Base-by-base conservation (phyloP, 2,888 invertebrate species). In the Aleiodes alternator region DNA sequence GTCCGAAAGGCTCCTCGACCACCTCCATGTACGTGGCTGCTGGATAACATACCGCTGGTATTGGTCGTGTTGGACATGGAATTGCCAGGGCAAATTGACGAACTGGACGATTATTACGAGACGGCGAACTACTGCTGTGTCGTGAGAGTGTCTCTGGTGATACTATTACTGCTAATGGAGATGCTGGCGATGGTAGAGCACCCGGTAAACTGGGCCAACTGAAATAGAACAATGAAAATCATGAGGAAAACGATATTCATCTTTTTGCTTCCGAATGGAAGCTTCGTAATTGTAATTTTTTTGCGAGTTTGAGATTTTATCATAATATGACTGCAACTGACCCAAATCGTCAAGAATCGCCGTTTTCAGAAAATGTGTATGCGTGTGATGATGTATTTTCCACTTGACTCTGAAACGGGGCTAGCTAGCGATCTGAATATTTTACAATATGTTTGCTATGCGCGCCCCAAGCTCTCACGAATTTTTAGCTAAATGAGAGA, bases 121-220 rank as follows among this genome's bases (percentile, higher is more conserved):
- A 92, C 31, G 95, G 95, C 75, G 92, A 92, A 68, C 92, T 91
- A 84, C 94, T 94, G 85, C 94, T 94, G 79, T 93, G 90, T 88
- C 93, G 93, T 85, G 94, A 92, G 79, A 94, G 92, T 82, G 94
- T 94, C 90, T 93, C 93, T 56, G 95, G 94, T 38, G 95, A 94
- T 80, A 95, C 94, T 84, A 95, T 92, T 73, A 94, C 93, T 76
- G 95, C 94, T 76, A 93, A 93, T 64, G 94, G 93, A 29, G 95
- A 94, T 38, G 95, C 94, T 53, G 95, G 95, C 76, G 95, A 95
- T 73, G 95, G 94, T 81, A 95, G 88, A n/a, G 94, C 92, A 56
- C 87, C 88, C 61, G 90, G 86, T 75, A 88, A 79, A 82, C 88
- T 89, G 80, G 89, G 90, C 90, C 90, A 90, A 82, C 90, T 90